Conservation (phyloP, 1,140 invertebrate species). For the Orius laevigatus region DNA sequence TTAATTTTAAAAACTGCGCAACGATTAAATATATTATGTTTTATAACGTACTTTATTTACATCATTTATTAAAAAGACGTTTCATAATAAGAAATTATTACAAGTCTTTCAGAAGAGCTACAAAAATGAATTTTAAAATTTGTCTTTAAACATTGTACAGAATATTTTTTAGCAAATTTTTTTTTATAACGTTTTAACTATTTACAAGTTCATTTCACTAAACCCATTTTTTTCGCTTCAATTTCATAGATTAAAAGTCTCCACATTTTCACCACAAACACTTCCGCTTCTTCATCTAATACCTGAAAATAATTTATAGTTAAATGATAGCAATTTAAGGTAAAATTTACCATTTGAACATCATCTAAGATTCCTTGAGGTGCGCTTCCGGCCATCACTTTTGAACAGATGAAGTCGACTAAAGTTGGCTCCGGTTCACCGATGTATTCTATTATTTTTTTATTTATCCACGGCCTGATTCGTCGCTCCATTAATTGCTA, state of each 20-base stretch:
- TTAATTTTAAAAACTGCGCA: too few relatives aligned
- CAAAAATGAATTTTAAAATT: too few relatives aligned
- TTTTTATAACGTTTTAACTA: too few relatives aligned
- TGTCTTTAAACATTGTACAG: too few relatives aligned
- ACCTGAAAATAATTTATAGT: slow-evolving; percentile 48
- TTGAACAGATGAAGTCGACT: slow-evolving; percentile 97
- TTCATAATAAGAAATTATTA: too few relatives aligned
- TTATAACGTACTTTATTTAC: too few relatives aligned
- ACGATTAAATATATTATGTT: too few relatives aligned
- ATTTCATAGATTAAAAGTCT: slow-evolving; percentile 96
- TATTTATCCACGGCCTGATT: slow-evolving; percentile 98
- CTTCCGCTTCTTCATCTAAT: slow-evolving; percentile 96
- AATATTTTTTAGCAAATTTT: too few relatives aligned
- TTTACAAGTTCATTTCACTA: slow-evolving; percentile 41
- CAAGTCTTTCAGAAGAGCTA: too few relatives aligned
- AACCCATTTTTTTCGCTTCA: slow-evolving; percentile 87
- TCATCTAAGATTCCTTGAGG: slow-evolving; percentile 92
- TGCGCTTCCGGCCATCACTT: slow-evolving; percentile 80
- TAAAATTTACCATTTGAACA: slow-evolving; percentile 80
- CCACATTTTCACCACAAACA: slow-evolving; percentile 99
- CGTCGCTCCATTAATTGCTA: slow-evolving; percentile 84
- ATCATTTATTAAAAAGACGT: too few relatives aligned
- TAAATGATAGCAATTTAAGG: background rate
- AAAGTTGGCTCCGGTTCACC: slow-evolving; percentile 97
- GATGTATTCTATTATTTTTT: slow-evolving; percentile 98